Evolutionary conservation across 1,140 invertebrate species (phyloP).

Genomic region (Drosophila eugracilis): DNA sequence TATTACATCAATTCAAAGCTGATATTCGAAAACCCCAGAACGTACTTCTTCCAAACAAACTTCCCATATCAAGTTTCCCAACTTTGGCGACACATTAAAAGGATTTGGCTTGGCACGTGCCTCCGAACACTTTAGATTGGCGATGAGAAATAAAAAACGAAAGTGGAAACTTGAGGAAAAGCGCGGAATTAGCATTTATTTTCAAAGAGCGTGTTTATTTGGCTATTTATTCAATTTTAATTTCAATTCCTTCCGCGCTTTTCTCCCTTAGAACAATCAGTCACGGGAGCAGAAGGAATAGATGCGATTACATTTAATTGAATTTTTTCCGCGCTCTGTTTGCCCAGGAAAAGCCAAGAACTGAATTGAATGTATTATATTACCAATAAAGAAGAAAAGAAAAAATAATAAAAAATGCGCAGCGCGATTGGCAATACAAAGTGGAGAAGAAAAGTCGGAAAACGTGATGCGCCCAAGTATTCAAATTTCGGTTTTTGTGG

Average conservation of each 20-base stretch:
- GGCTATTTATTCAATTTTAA: conserved; percentile 79
- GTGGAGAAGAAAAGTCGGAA: conserved; percentile 49
- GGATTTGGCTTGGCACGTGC: conserved; percentile 72
- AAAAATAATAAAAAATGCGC: conserved; percentile 72
- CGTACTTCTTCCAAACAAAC: too few species aligned
- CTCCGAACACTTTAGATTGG: conserved; percentile 19
- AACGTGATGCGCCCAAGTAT: conserved; percentile 74
- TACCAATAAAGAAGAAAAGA: conserved; percentile 51
- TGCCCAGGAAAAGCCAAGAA: conserved; percentile 50
- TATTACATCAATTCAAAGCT: too few species aligned
- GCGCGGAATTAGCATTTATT: conserved; percentile 72
- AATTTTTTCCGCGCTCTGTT: conserved; percentile 59
- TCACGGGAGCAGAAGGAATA: conserved; percentile 63
- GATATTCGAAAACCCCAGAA: background rate
- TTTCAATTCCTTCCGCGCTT: conserved; percentile 36
- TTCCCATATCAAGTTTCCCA: conserved; percentile 41
- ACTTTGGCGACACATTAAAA: conserved; percentile 77
- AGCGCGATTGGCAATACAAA: conserved; percentile 39
- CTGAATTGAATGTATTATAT: conserved; percentile 66
- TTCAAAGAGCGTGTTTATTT: conserved; percentile 75
- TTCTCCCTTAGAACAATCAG: conserved; percentile 53
- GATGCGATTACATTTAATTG: conserved; percentile 83
- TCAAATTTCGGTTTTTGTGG: conserved; percentile 60
- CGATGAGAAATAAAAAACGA: conserved; percentile 19
- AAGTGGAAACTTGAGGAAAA: conserved; percentile 66